Percentiles rank a stretch among this genome's conserved stretches.
Evolutionary conservation across 2,113 vertebrate genomes (phyloP).

Genomic region (Cyanoramphus novaezelandiae): DNA sequence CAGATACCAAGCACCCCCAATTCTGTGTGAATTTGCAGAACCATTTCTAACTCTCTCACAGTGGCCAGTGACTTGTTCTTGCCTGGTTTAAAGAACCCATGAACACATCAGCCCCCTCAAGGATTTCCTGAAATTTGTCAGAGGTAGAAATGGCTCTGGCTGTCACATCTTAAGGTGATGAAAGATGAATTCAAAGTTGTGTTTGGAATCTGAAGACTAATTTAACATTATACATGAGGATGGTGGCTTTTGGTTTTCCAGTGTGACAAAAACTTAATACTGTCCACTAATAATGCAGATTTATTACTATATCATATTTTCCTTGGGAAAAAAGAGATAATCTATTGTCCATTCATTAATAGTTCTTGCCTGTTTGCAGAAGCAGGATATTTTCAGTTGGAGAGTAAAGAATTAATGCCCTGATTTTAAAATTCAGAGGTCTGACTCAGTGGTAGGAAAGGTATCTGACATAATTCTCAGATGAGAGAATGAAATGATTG

Average conservation of each 20-base stretch:
- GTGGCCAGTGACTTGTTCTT: neutral
- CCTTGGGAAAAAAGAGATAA: neutral
- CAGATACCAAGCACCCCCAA: neutral
- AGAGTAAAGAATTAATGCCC: neutral
- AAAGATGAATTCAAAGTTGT: neutral
- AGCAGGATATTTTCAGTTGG: neutral
- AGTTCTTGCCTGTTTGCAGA: neutral
- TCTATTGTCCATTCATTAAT: neutral
- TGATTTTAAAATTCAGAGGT: neutral
- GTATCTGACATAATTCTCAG: neutral
- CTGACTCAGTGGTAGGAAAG: neutral
- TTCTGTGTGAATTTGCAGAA: neutral
- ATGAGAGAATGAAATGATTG: slow-evolving; percentile 9
- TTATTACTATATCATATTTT: neutral
- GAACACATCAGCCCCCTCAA: neutral
- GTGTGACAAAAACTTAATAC: neutral
- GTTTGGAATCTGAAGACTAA: neutral
- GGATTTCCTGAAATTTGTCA: neutral
- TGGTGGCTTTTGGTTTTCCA: neutral
- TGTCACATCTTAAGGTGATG: neutral
- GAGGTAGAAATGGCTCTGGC: neutral
- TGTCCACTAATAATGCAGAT: neutral
- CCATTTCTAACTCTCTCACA: neutral
- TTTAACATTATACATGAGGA: neutral
- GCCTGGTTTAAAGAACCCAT: neutral